Evolutionary conservation across 2,888 invertebrate species (phyloP).

Genomic region (Philonicus albiceps): DNA sequence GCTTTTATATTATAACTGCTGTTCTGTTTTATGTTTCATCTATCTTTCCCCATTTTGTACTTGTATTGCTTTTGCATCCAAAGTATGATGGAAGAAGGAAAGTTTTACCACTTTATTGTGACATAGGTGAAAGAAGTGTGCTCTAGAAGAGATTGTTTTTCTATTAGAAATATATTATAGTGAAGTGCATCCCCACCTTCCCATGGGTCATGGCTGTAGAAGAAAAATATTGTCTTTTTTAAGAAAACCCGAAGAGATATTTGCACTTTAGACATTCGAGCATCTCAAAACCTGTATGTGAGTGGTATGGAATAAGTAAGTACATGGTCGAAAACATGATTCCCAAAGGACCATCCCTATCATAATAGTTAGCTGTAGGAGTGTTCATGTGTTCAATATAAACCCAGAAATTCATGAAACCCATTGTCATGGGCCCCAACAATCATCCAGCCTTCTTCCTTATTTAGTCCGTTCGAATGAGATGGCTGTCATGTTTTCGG

Average conservation of each 20-base stretch:
- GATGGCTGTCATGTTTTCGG: background rate
- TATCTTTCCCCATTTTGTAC: background rate
- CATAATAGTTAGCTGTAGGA: background rate
- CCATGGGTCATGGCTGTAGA: background rate
- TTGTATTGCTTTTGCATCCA: background rate
- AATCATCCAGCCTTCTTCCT: conserved; percentile 23
- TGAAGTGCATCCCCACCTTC: background rate
- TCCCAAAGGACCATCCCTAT: background rate
- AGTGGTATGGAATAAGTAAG: background rate
- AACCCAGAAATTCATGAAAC: background rate
- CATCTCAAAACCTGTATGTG: background rate
- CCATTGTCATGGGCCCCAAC: background rate
- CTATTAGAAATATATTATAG: conserved; percentile 1
- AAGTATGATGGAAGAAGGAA: background rate
- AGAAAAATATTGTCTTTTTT: background rate
- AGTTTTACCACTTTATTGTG: background rate
- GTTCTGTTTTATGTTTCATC: background rate
- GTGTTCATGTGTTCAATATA: conserved; percentile 29
- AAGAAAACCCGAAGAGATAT: background rate
- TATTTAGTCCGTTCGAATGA: background rate
- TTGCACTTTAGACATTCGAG: background rate
- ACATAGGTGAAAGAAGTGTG: background rate
- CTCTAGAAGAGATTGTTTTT: background rate
- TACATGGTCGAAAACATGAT: background rate
- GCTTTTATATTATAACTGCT: background rate